Percentiles rank a stretch among this genome's conserved stretches.
Conservation (phyloP, 1,140 invertebrate species). For the Hyles vespertilio region DNA sequence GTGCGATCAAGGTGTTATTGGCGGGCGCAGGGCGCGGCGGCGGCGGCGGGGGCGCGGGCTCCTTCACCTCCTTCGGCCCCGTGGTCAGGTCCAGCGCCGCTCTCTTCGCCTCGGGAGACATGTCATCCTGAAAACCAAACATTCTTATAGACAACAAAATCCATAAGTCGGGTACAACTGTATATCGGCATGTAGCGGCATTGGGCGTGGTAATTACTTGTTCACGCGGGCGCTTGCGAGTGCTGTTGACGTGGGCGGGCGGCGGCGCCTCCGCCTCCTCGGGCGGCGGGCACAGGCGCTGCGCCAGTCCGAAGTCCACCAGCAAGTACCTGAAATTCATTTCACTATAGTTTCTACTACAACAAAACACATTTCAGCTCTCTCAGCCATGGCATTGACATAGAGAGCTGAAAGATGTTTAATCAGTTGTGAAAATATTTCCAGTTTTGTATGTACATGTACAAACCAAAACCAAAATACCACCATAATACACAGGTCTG, state of each 20-base stretch:
- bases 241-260: conserved; percentile 34
- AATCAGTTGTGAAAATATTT: too few relatives aligned
- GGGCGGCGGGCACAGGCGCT: conserved; percentile 63
- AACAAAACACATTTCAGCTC: background rate
- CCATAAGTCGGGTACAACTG: too few relatives aligned
- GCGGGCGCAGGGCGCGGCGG: too few relatives aligned
- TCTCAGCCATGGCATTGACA: too few relatives aligned
- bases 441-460: too few relatives aligned
- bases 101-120: conserved; percentile 33
- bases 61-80: conserved; percentile 4
- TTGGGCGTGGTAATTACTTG: conserved; percentile 67
- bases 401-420: too few relatives aligned
- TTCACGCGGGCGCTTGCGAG: conserved; percentile 35
- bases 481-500: too few relatives aligned
- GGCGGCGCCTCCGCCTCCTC: conserved; percentile 18
- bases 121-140: conserved; percentile 18
- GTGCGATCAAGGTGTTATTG: too few relatives aligned
- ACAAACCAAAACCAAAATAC: too few relatives aligned
- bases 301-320: conserved; percentile 94
- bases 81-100: conserved; percentile 46
- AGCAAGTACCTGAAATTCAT: conserved; percentile 78
- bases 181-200: too few relatives aligned
- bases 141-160: too few relatives aligned
- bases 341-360: conserved; percentile 6
- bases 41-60: too few relatives aligned